phyloP scores from a whole-genome alignment of 2,113 vertebrate species.

The Bostrychus sinensis region DNA sequence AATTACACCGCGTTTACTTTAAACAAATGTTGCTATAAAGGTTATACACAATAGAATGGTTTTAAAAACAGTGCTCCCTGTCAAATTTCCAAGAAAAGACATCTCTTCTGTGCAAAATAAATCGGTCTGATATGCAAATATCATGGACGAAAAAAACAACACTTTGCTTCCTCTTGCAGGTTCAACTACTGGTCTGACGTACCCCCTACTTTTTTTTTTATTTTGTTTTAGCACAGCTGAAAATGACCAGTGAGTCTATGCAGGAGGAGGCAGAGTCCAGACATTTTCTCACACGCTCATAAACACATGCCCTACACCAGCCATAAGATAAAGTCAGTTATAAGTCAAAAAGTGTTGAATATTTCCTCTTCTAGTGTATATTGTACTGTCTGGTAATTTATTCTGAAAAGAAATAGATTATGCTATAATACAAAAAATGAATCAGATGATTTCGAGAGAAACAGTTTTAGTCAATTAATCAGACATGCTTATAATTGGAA shows the following conservation, averaged over 20 bases:
- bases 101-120: slow-evolving; percentile 70
- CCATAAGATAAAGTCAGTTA: slow-evolving; percentile 62
- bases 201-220: slow-evolving; percentile 53
- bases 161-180: slow-evolving; percentile 63
- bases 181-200: slow-evolving; percentile 57
- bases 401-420: slow-evolving; percentile 41
- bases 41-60: slow-evolving; percentile 21
- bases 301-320: slow-evolving; percentile 40
- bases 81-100: slow-evolving; percentile 46
- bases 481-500: slow-evolving; percentile 63
- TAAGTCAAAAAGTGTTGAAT: slow-evolving; percentile 61
- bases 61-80: slow-evolving; percentile 47
- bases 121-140: slow-evolving; percentile 61
- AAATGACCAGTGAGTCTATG: slow-evolving; percentile 62
- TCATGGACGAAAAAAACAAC: slow-evolving; percentile 24
- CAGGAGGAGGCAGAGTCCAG: slow-evolving; percentile 65
- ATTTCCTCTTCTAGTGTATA: slow-evolving; percentile 52
- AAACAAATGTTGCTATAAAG: slow-evolving; percentile 24
- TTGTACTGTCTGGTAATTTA: slow-evolving; percentile 60
- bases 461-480: slow-evolving; percentile 54
- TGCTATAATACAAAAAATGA: slow-evolving; percentile 71
- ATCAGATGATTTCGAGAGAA: slow-evolving; percentile 48
- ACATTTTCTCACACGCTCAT: slow-evolving; percentile 42
- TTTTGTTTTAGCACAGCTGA: slow-evolving; percentile 49
- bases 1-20: slow-evolving; percentile 24